Base-by-base conservation (phyloP, 2,113 vertebrate species). In the Sclerurus mexicanus region DNA sequence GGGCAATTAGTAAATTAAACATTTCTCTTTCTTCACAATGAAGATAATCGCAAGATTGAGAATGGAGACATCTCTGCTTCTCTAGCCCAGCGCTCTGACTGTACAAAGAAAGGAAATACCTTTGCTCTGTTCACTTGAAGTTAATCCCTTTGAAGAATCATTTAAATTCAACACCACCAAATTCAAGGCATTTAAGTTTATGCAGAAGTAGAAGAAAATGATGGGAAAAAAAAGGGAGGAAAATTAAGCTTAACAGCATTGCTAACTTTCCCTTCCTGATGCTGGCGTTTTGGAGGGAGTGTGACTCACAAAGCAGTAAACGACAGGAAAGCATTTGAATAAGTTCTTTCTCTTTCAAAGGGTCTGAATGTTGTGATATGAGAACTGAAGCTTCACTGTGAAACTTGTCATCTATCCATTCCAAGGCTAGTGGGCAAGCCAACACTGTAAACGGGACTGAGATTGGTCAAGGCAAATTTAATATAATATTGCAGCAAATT, bases 291-390 rank as follows among this genome's bases (percentile, higher is more conserved):
- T 18, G 3, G 2, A 44, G 30, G 17, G 6, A 92, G 25, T 3
- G 10, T 92, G 85, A 90, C 59, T 90, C 92, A 93, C 50, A 86
- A 88, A 94, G 68, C 88, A 59, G 27, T 40, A 77, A 49, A 64
- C 33, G 59, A 81, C 17, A 71, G 50, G 56, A 13, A 80, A 85
- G 85, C 10, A n/a, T 67, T 69, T 66, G 42, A 87, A 87, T 50
- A 95, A 90, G 22, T 59, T 92, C n/a, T 44, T 80, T 55, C 67
- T 91, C 25, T 83, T 94, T 81, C 63, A 80, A 93, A 90, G 33
- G 30, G 5, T 55, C 24, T 93, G 69, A 68, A 89, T 37, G 33
- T 7, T 87, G 40, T 35, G 53, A 73, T 55, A 68, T 0, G 5
- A 66, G 37, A 85, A 77, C 52, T 59, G 60, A 85, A 83, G 62